Base-by-base conservation (phyloP, 2,113 vertebrate species). In the Eidolon helvum region DNA sequence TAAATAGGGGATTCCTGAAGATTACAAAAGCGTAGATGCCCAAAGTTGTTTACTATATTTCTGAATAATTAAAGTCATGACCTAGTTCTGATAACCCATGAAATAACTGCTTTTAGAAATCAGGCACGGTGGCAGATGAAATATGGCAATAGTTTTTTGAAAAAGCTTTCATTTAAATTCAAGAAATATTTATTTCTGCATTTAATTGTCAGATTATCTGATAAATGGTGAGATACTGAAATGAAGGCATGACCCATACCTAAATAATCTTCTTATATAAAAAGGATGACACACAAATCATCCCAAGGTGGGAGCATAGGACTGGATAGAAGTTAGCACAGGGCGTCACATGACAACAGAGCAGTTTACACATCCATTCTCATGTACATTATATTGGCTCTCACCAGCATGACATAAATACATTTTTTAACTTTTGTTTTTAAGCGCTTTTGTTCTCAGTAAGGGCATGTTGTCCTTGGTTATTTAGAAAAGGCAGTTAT, bases 401-500 rank as follows among this genome's bases (percentile, higher is more conserved):
- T 72, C 33, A 22, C 33, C 61, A 87, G 28, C 7, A 57, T 0
- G 26, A 48, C 1, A 74, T 57, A 48, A 30, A 72, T 19, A 85
- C 26, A 19, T 40, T 33, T 87, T 40, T 68, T 4, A 7, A 65
- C 65, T n/a, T 61, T 92, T 75, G 18, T 33, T 68, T 92, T 61
- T 21, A 72, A 91, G 71, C 10, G 79, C 35, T 38, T 86, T 74
- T 30, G 12, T 79, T n/a, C 33, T 18, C 4, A 61, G 10, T n/a
- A 85, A 85, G 22, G 45, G 15, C 12, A 78, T 35, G 0, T 21
- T 63, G 24, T 79, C 40, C 2, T 91, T 57, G 12, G 26, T 91
- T 97, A 91, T 48, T 87, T 61, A 26, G 66, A 77, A 74, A 66
- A 53, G 35, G 33, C 40, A 94, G 21, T 43, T 87, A 28, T 33